Evolutionary conservation across 1,140 invertebrate genomes (phyloP), one percentile per base, ranked within the genome.

Genomic region (Pygmarrhopalites habei): DNA sequence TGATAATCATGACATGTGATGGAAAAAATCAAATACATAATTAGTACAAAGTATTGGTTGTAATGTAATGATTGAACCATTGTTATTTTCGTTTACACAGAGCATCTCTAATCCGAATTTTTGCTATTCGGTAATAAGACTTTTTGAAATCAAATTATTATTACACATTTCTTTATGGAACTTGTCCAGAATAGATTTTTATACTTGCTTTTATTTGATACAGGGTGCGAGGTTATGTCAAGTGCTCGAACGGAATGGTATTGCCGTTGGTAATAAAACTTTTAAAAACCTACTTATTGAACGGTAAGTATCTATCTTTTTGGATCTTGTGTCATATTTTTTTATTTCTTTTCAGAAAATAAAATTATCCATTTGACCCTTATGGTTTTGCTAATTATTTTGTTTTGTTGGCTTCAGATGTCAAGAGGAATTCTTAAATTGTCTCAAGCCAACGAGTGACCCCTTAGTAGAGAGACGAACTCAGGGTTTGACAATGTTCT

Each of bases 81-180:
- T n/a, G n/a, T 35, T 35, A 35, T 44, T 21, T 43, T 5, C 25
- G 7, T 23, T 23, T 55, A 60, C 57, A 17, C 29, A 69, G 67
- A 63, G 61, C 25, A 62, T 66, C 28, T 58, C 56, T 15, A 65
- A 69, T 49, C 17, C 60, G 14, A 69, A 69, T 60, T 69, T 69
- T 57, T 60, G 47, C 25, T 65, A 60, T 29, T 65, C 67, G 35
- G n/a, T n/a, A n/a, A n/a, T n/a, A n/a, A n/a, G n/a, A n/a, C n/a
- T n/a, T n/a, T n/a, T n/a, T n/a, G n/a, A n/a, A n/a, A n/a, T n/a
- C n/a, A n/a, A n/a, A n/a, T n/a, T n/a, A n/a, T n/a, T n/a, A n/a
- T n/a, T n/a, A n/a, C n/a, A n/a, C n/a, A n/a, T n/a, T n/a, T n/a
- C n/a, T n/a, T n/a, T n/a, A n/a, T n/a, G n/a, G n/a, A n/a, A n/a